These are phyloP conservation scores for Python bivittatus DNA, from an alignment of 2,113 vertebrate genomes.

Conservation along the genomic window DNA sequence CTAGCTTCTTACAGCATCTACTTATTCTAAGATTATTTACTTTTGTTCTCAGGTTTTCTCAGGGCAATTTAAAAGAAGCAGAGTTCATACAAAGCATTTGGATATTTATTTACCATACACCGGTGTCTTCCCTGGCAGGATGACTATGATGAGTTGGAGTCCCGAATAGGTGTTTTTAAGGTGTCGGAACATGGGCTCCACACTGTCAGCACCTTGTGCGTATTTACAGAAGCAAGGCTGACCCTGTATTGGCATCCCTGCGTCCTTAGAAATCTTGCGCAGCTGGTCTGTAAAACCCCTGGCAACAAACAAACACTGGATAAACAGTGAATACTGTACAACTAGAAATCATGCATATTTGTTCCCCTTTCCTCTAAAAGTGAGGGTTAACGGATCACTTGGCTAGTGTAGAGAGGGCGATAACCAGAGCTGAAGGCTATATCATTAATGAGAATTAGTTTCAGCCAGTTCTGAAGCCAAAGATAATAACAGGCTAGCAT, in stretches of 20 bases:
- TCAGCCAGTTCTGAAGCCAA: background rate
- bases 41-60: rapidly evolving
- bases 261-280: slow-evolving; percentile 96
- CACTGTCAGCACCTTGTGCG: slow-evolving; percentile 94
- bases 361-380: background rate
- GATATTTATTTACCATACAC: slow-evolving; percentile 84
- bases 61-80: rapidly evolving
- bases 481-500: background rate
- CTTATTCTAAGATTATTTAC: background rate
- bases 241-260: slow-evolving; percentile 96
- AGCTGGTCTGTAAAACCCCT: slow-evolving; percentile 97
- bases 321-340: background rate
- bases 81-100: background rate
- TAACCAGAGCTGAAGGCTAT: too few species aligned
- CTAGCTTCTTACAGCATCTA: background rate
- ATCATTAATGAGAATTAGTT: background rate
- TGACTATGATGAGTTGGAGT: slow-evolving; percentile 98
- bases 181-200: slow-evolving; percentile 98
- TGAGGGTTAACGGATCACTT: background rate
- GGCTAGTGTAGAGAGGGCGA: background rate
- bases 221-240: slow-evolving; percentile 99
- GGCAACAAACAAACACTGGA: background rate
- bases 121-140: slow-evolving; percentile 93
- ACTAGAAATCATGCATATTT: background rate
- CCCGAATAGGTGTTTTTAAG: slow-evolving; percentile 98